These are phyloP conservation scores for Tetragonula clypearis DNA, from an alignment of 1,140 invertebrate species.

Conservation along the genomic window DNA sequence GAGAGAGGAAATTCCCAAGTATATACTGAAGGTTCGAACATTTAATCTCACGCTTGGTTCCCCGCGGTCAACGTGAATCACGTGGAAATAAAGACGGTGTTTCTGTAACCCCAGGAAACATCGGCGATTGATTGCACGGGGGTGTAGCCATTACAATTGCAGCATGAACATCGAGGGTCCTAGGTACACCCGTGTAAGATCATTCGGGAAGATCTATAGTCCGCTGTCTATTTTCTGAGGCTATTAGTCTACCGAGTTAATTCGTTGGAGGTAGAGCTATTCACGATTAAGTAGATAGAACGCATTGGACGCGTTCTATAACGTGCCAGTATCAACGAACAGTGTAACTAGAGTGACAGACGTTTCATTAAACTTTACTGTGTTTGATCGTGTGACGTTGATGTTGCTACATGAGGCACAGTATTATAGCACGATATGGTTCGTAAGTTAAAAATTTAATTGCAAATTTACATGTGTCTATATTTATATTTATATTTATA, in stretches of 20 bases:
- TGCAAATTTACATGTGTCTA: too few relatives aligned
- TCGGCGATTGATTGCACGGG: slow-evolving; percentile 50
- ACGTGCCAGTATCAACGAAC: neutral
- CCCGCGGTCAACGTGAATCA: slow-evolving; percentile 55
- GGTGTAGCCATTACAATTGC: slow-evolving; percentile 48
- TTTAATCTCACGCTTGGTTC: slow-evolving; percentile 60
- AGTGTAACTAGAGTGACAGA: neutral
- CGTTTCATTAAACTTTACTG: neutral
- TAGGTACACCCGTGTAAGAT: slow-evolving; percentile 11
- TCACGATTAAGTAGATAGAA: slow-evolving; percentile 29
- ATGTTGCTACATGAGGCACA: too few relatives aligned
- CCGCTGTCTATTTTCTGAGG: slow-evolving; percentile 28
- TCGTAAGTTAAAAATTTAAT: too few relatives aligned
- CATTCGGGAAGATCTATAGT: slow-evolving; percentile 44
- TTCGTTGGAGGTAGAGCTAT: slow-evolving; percentile 16
- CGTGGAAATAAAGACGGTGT: slow-evolving; percentile 47
- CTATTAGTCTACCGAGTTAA: slow-evolving; percentile 48
- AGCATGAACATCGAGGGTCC: slow-evolving; percentile 32
- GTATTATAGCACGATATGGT: neutral
- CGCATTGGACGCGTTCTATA: neutral
- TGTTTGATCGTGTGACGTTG: neutral
- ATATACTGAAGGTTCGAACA: neutral
- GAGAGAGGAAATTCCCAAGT: slow-evolving; percentile 17
- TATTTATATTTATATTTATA: too few relatives aligned
- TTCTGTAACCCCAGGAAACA: slow-evolving; percentile 45